These are phyloP conservation scores for Bovichtus variegatus DNA, from an alignment of 2,797 vertebrate genomes.

Conservation along the genomic window DNA sequence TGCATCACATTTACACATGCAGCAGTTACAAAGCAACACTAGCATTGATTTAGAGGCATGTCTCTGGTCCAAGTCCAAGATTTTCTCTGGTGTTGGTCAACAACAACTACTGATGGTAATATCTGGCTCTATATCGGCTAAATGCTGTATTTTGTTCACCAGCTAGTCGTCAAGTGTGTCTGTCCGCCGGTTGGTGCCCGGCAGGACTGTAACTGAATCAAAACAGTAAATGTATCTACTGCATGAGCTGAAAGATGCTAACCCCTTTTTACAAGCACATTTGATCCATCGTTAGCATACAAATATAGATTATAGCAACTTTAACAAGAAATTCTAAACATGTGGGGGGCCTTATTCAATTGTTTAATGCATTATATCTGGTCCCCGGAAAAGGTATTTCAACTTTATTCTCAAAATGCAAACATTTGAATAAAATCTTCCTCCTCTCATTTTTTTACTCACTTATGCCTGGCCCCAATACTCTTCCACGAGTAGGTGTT, in stretches of 20 bases:
- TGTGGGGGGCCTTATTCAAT: not conserved
- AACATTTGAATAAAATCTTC: no score
- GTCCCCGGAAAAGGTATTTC: no score
- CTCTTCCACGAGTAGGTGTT: no score
- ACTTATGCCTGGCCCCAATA: no score
- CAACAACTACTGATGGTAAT: not conserved
- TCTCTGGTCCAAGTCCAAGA: not conserved
- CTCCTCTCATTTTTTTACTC: no score
- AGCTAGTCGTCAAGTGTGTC: not conserved
- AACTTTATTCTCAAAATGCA: no score
- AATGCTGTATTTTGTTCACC: not conserved
- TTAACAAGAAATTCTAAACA: not conserved
- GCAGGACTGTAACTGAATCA: not conserved
- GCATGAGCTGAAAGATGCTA: not conserved
- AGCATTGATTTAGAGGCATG: no score
- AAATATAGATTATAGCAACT: no score
- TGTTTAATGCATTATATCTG: not conserved
- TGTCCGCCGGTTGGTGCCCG: not conserved
- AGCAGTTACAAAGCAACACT: no score
- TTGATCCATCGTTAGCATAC: no score
- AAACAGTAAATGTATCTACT: not conserved
- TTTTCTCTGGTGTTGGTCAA: not conserved
- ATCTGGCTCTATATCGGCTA: not conserved
- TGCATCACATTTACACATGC: no score
- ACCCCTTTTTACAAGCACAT: no score